Percentiles rank a stretch among this genome's conserved stretches.
phyloP scores from a whole-genome alignment of 35 echinoderm and acorn worm genomes.

The Stichopus chloronotus region DNA sequence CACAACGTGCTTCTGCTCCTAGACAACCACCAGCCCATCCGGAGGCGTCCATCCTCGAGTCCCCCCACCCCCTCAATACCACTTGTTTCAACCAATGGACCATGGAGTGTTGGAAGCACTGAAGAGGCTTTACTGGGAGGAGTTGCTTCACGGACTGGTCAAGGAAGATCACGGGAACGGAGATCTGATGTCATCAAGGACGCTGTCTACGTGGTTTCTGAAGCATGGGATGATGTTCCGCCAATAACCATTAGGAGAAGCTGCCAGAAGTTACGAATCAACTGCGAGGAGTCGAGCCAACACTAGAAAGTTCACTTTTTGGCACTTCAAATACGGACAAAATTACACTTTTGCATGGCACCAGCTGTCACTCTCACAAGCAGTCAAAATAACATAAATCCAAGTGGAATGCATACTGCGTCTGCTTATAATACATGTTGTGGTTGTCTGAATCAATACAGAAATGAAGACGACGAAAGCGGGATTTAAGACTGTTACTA shows the following conservation, averaged over 20 bases:
- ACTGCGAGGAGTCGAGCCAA: no score
- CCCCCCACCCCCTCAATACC: conserved; percentile 21
- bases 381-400: no score
- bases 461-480: no score
- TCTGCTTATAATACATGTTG: no score
- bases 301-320: no score
- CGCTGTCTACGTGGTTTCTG: neutral
- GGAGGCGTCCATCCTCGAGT: neutral
- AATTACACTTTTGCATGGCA: no score
- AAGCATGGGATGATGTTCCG: conserved; percentile 24
- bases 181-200: neutral
- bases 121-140: neutral
- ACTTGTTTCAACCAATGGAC: conserved; percentile 51
- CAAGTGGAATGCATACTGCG: no score
- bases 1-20: conserved; percentile 6
- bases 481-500: no score
- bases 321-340: no score
- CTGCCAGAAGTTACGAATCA: neutral
- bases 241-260: neutral
- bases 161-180: neutral
- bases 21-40: conserved; percentile 51
- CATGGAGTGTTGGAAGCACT: conserved; percentile 29
- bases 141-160: neutral
- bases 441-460: no score
- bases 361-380: no score